These are phyloP conservation scores for Vipera latastei DNA, from an alignment of 2,797 vertebrate genomes.

Conservation along the genomic window DNA sequence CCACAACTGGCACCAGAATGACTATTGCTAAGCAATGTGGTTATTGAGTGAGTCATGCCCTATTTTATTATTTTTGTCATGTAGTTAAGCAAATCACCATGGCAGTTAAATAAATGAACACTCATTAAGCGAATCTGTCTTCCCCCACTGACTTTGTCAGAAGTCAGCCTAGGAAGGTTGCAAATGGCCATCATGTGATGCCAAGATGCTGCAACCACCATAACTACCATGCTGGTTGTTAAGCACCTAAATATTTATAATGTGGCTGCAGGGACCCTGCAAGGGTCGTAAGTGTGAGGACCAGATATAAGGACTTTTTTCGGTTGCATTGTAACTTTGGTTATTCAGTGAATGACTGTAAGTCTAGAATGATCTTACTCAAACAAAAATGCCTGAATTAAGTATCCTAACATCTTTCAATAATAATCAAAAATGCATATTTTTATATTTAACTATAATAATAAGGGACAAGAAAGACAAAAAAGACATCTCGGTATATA, in stretches of 20 bases:
- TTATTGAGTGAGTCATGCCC: background rate
- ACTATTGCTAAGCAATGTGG: background rate
- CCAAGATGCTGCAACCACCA: background rate
- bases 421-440: background rate
- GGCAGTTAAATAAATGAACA: background rate
- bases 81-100: background rate
- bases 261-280: background rate
- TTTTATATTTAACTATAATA: background rate
- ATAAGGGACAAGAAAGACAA: background rate
- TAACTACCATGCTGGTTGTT: background rate
- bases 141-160: background rate
- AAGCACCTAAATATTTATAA: background rate
- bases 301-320: background rate
- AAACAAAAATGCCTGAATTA: constrained; percentile 16
- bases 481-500: background rate
- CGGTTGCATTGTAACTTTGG: background rate
- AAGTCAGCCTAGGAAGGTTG: background rate
- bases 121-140: background rate
- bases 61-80: background rate
- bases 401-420: constrained; percentile 14
- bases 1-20: background rate
- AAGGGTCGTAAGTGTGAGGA: background rate
- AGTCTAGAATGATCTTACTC: background rate
- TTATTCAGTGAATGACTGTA: background rate
- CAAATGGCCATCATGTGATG: background rate